phyloP scores from a whole-genome alignment of 2,797 vertebrate species.

The Enteromius afrohamiltoni region DNA sequence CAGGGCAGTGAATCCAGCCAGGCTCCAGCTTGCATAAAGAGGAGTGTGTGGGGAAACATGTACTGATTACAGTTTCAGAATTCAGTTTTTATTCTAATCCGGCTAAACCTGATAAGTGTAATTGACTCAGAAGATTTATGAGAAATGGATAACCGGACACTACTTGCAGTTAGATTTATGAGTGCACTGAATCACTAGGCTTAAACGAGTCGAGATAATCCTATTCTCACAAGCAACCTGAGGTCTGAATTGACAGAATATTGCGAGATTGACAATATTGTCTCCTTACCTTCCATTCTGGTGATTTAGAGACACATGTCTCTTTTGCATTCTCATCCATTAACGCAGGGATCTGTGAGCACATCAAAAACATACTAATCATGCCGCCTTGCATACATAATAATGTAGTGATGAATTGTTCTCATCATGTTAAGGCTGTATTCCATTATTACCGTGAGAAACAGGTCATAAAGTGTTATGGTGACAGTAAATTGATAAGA shows the following conservation, averaged over 20 bases:
- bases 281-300: conserved; percentile 71
- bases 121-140: background rate
- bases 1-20: conserved; percentile 51
- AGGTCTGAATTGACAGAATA: conserved; percentile 4
- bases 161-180: background rate
- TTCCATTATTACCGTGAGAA: background rate
- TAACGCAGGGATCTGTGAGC: conserved; percentile 75
- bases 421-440: background rate
- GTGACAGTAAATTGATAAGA: background rate
- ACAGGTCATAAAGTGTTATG: background rate
- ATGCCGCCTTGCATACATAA: background rate
- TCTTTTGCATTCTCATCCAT: conserved; percentile 79
- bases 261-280: background rate
- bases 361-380: conserved; percentile 43
- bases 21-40: background rate
- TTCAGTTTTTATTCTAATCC: conserved; percentile 11
- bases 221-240: background rate
- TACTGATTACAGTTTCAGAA: conserved; percentile 6
- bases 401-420: background rate
- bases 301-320: conserved; percentile 73
- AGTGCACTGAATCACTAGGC: background rate
- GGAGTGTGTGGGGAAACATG: background rate
- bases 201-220: background rate
- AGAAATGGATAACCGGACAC: background rate
- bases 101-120: background rate